phyloP scores from a whole-genome alignment of 2,113 vertebrate genomes.

The Brachyhypopomus gauderio region DNA sequence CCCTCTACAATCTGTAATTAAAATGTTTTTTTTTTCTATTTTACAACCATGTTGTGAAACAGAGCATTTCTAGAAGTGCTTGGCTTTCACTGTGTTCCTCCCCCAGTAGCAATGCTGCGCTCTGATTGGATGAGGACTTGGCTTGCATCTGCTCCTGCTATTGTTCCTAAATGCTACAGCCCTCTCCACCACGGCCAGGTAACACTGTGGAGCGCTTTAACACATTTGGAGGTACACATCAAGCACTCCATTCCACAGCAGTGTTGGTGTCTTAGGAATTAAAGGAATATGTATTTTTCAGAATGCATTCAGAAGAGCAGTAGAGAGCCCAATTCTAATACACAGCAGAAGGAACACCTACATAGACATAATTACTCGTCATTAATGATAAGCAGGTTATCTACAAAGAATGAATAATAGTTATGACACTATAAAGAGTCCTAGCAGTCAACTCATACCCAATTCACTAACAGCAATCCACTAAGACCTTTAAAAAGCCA shows the following conservation, averaged over 20 bases:
- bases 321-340: no score
- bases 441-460: no score
- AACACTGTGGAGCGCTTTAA: neutral
- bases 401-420: no score
- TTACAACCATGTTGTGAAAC: neutral
- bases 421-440: no score
- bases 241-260: neutral
- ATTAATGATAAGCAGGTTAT: no score
- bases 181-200: neutral
- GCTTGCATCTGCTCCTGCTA: neutral
- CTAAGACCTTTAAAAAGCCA: no score
- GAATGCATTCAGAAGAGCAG: no score
- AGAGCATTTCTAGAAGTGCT: neutral
- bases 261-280: neutral
- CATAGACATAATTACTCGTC: no score
- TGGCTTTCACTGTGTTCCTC: neutral
- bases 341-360: no score
- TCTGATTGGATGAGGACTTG: neutral
- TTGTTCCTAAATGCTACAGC: neutral
- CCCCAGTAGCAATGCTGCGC: neutral
- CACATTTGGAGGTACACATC: neutral
- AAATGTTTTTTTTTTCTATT: neutral
- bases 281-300: no score
- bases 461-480: no score
- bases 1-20: neutral